Percentiles rank a stretch among this genome's conserved stretches.
Conservation (phyloP, 2,888 invertebrate species). For the Chrysotoxum bicinctum region DNA sequence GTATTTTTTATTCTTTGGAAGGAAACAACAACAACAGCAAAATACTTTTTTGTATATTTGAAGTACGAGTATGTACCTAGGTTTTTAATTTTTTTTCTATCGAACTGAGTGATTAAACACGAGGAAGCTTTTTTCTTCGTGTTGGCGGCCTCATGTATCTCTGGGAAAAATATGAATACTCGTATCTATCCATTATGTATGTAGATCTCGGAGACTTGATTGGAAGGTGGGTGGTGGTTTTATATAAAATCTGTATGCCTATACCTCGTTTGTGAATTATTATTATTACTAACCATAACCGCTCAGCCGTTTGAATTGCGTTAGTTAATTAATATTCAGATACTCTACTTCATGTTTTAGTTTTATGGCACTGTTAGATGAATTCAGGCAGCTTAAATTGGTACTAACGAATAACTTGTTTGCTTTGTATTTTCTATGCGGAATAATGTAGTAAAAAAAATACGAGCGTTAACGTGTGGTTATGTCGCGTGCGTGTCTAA, state of each 20-base stretch:
- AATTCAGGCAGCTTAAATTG: constrained; percentile 63
- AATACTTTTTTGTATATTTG: neutral
- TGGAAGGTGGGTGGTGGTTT: constrained; percentile 61
- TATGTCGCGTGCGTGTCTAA: constrained; percentile 67
- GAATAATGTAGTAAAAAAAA: neutral
- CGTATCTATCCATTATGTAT: neutral
- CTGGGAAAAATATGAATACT: neutral
- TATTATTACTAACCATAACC: neutral
- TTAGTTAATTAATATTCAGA: constrained; percentile 68
- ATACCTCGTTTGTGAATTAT: constrained; percentile 29
- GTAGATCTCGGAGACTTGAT: constrained; percentile 14
- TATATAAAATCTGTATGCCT: neutral
- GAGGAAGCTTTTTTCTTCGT: constrained; percentile 32
- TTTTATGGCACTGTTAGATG: constrained; percentile 25
- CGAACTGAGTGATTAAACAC: constrained; percentile 7
- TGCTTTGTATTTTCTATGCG: neutral
- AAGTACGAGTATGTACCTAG: no score
- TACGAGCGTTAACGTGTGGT: constrained; percentile 33
- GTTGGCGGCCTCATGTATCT: constrained; percentile 34
- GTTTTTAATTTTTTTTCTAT: neutral
- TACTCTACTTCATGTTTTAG: constrained; percentile 36
- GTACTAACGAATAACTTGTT: constrained; percentile 59
- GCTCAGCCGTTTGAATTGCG: constrained; percentile 18
- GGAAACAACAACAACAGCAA: neutral
- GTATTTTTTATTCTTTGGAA: neutral